Percentiles rank a stretch among this genome's conserved stretches.
Evolutionary conservation across 2,888 invertebrate genomes (phyloP).

Genomic region (Monopis laevigella): DNA sequence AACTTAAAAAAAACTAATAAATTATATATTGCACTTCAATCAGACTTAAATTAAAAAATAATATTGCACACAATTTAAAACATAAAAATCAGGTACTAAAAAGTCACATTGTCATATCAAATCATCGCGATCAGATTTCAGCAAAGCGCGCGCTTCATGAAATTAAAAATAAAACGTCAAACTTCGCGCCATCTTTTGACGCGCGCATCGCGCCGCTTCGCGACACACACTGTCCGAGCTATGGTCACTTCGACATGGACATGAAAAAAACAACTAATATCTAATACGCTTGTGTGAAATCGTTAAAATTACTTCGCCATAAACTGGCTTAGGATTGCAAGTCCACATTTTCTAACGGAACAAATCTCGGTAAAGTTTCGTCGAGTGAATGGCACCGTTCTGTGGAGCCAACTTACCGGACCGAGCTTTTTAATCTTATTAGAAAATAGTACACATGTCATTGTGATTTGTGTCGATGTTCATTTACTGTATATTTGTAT

Average conservation of each 20-base stretch:
- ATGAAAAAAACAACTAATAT: constrained; percentile 26
- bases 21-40: constrained; percentile 26
- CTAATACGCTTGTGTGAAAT: constrained; percentile 54
- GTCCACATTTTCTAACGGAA: constrained; percentile 52
- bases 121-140: constrained; percentile 16
- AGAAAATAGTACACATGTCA: too few species aligned
- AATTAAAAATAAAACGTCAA: not conserved
- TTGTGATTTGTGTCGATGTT: too few species aligned
- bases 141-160: constrained; percentile 19
- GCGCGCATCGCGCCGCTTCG: constrained; percentile 27
- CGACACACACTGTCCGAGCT: constrained; percentile 26
- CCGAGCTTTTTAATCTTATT: too few species aligned
- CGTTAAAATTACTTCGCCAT: constrained; percentile 32
- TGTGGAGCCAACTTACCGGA: constrained; percentile 21
- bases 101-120: constrained; percentile 3
- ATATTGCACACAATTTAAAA: constrained; percentile 41
- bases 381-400: too few species aligned
- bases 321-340: constrained; percentile 18
- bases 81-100: constrained; percentile 4
- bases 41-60: constrained; percentile 22
- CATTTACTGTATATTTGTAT: too few species aligned
- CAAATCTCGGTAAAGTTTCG: too few species aligned
- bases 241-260: too few species aligned
- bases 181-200: constrained; percentile 14
- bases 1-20: constrained; percentile 23